phyloP scores from a whole-genome alignment of 2,113 vertebrate genomes.

The Anser cygnoides region DNA sequence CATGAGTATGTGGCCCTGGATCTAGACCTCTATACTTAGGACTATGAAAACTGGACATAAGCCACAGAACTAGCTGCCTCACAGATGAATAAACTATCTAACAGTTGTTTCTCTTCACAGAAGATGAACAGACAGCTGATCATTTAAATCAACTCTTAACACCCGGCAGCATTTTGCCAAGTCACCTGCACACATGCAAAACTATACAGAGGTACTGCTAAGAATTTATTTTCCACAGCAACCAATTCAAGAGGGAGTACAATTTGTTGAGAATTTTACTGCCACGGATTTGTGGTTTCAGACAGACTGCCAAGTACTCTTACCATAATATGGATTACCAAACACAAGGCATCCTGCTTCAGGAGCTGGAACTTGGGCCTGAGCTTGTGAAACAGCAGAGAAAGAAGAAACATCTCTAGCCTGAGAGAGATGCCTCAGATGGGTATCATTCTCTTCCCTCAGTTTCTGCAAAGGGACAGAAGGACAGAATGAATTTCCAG shows the following conservation, averaged over 20 bases:
- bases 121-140: neutral
- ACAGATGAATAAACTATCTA: neutral
- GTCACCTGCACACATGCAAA: neutral
- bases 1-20: neutral
- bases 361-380: neutral
- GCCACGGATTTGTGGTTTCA: neutral
- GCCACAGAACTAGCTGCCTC: neutral
- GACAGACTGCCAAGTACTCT: constrained; percentile 20
- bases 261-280: neutral
- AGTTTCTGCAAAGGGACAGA: constrained; percentile 7
- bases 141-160: neutral
- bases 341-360: constrained; percentile 14
- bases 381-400: neutral
- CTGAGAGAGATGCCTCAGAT: neutral
- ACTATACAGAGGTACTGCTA: neutral
- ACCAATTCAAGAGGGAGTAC: neutral
- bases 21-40: neutral
- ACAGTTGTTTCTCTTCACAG: neutral
- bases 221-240: neutral
- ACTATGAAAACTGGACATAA: neutral
- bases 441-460: neutral
- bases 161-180: neutral
- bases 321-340: constrained; percentile 67
- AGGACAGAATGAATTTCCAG: neutral
- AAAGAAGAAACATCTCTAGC: neutral